These are phyloP conservation scores for Turdus rufiventris DNA, from an alignment of 2,113 vertebrate genomes.

Conservation along the genomic window DNA sequence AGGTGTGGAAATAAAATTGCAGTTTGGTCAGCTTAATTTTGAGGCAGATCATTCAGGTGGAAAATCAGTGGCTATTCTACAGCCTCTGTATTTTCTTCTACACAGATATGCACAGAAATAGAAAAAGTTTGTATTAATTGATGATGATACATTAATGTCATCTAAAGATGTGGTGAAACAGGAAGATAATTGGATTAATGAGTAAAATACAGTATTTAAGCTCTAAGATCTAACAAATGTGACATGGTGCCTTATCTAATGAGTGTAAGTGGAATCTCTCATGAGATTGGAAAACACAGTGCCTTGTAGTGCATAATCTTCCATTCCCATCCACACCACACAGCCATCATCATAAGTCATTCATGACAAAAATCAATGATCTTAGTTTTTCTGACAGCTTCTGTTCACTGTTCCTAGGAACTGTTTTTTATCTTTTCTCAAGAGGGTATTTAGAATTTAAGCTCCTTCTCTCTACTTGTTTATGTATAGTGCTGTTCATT, in stretches of 20 bases:
- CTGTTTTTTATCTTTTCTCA: slow-evolving; percentile 55
- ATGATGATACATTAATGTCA: not conserved
- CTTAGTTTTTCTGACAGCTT: slow-evolving; percentile 21
- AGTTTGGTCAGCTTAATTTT: not conserved
- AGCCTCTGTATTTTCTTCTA: not conserved
- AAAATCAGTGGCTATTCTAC: not conserved
- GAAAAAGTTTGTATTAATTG: not conserved
- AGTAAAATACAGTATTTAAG: slow-evolving; percentile 22
- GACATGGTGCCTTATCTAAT: not conserved
- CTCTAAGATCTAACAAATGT: not conserved
- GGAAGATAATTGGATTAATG: slow-evolving; percentile 1
- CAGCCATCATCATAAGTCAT: slow-evolving; percentile 32
- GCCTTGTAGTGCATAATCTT: not conserved
- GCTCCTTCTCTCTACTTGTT: slow-evolving; percentile 41
- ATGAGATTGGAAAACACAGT: not conserved
- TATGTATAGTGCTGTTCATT: slow-evolving; percentile 33
- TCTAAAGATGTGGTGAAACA: not conserved
- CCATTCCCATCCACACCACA: not conserved
- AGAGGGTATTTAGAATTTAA: slow-evolving; percentile 58
- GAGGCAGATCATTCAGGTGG: not conserved
- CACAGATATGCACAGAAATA: not conserved
- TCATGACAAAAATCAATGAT: slow-evolving; percentile 43
- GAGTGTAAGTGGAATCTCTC: not conserved
- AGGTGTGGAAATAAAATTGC: not conserved
- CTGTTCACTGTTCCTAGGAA: slow-evolving; percentile 48